A percentile compares a stretch with the other conserved stretches of the same genome.
Evolutionary conservation across 2,888 invertebrate genomes (phyloP).

Genomic region (Leptopilina myrica): DNA sequence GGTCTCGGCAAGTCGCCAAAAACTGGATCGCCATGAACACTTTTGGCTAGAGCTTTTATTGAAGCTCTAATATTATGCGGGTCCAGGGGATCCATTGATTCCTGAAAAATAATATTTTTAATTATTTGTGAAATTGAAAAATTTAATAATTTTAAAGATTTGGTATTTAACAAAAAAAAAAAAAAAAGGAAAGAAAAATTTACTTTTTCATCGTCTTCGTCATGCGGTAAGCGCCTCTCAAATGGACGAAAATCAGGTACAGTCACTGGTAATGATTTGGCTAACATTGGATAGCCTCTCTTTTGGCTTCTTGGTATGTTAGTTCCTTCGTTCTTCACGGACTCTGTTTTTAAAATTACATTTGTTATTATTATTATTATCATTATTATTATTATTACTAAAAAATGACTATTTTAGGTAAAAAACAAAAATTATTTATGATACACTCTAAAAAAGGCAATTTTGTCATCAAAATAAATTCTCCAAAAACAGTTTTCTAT

Average conservation of each 20-base stretch:
- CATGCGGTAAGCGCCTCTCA: conserved; percentile 70
- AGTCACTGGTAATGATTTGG: conserved; percentile 88
- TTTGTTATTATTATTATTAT: too few relatives aligned
- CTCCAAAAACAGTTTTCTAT: too few relatives aligned
- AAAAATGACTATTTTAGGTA: too few relatives aligned
- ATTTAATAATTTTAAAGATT: too few relatives aligned
- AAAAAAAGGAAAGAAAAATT: conserved; percentile 59
- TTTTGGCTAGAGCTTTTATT: conserved; percentile 93
- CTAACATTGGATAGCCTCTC: conserved; percentile 78
- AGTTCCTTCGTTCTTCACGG: conserved; percentile 81
- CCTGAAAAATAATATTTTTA: conserved; percentile 47
- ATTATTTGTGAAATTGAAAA: too few relatives aligned
- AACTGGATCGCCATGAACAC: conserved; percentile 91
- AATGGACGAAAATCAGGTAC: conserved; percentile 82
- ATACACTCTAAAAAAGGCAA: too few relatives aligned
- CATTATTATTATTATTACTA: too few relatives aligned
- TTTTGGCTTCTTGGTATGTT: conserved; percentile 78
- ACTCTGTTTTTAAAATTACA: conserved; percentile 67
- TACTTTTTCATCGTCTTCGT: conserved; percentile 79
- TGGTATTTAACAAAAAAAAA: too few relatives aligned
- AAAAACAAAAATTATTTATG: too few relatives aligned
- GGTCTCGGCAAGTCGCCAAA: conserved; percentile 93
- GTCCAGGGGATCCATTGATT: conserved; percentile 69
- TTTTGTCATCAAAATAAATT: too few relatives aligned
- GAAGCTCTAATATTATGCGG: conserved; percentile 92